Percentiles rank a stretch among this genome's conserved stretches.
phyloP scores from a whole-genome alignment of 2,113 vertebrate species.

The Mus pahari region DNA sequence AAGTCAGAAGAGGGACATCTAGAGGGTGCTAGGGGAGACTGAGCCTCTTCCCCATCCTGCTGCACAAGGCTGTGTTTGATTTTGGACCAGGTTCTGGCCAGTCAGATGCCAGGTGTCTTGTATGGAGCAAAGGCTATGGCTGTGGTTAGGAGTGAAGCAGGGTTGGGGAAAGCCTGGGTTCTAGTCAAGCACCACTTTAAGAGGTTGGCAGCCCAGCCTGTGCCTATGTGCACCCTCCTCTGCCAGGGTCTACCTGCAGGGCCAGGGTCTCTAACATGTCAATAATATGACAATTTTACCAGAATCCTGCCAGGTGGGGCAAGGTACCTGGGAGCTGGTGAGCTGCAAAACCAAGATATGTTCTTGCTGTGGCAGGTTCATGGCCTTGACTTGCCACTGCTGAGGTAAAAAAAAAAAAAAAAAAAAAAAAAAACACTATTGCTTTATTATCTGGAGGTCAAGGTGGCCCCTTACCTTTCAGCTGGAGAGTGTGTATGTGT shows the following conservation, averaged over 20 bases:
- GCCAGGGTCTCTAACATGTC: rapidly evolving
- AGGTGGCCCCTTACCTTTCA: rapidly evolving
- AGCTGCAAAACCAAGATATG: rapidly evolving
- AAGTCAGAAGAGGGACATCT: neutral
- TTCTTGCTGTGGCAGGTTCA: neutral
- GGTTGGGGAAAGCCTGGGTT: neutral
- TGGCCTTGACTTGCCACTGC: rapidly evolving
- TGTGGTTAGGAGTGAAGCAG: neutral
- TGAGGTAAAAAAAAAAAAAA: neutral
- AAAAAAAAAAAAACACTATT: neutral
- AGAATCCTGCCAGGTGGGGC: rapidly evolving
- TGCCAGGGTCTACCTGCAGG: rapidly evolving
- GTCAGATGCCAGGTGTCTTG: too few relatives aligned
- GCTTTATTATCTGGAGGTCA: neutral
- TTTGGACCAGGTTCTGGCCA: neutral
- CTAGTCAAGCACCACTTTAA: neutral
- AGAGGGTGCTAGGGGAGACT: neutral
- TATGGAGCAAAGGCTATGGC: neutral
- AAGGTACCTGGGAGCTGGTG: rapidly evolving
- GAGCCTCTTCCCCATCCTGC: neutral
- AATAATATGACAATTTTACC: neutral
- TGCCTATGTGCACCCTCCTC: rapidly evolving
- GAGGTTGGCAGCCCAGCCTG: rapidly evolving
- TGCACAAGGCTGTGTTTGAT: neutral
- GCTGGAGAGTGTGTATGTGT: too few relatives aligned